A percentile compares a stretch with the other conserved stretches of the same genome.
Evolutionary conservation across 2,113 vertebrate genomes (phyloP).

Genomic region (Megatriorchis doriae): DNA sequence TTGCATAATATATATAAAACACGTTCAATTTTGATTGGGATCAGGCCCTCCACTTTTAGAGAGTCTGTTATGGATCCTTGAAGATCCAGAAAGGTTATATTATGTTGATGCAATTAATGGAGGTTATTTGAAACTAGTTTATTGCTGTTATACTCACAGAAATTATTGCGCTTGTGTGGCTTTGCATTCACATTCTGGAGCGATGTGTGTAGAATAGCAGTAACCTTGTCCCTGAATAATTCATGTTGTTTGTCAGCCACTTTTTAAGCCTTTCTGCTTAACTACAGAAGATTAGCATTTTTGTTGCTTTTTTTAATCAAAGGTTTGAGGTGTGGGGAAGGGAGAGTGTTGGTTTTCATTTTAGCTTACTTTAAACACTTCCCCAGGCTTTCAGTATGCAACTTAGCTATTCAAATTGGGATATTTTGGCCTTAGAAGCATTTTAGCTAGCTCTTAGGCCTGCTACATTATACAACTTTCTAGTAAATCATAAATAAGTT

Average conservation of each 20-base stretch:
- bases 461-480: constrained; percentile 14
- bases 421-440: constrained; percentile 16
- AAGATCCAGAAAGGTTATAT: background rate
- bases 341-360: background rate
- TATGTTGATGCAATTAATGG: constrained; percentile 2
- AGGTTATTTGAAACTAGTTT: background rate
- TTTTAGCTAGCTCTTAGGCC: constrained; percentile 31
- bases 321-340: background rate
- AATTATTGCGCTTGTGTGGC: constrained; percentile 35
- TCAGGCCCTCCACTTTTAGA: background rate
- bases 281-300: constrained; percentile 67
- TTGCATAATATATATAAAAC: background rate
- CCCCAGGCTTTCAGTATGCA: constrained; percentile 30
- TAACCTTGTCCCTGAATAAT: constrained; percentile 66
- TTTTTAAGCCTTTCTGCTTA: constrained; percentile 67
- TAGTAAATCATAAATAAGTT: constrained; percentile 60
- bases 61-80: background rate
- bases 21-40: background rate
- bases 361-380: constrained; percentile 53
- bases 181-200: constrained; percentile 22
- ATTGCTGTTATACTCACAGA: background rate
- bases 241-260: constrained; percentile 64
- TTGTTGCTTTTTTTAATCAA: constrained; percentile 62
- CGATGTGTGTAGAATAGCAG: constrained; percentile 35
- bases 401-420: constrained; percentile 21